These are phyloP conservation scores for Melangyna quadrimaculata DNA, from an alignment of 2,888 invertebrate genomes.

Conservation along the genomic window DNA sequence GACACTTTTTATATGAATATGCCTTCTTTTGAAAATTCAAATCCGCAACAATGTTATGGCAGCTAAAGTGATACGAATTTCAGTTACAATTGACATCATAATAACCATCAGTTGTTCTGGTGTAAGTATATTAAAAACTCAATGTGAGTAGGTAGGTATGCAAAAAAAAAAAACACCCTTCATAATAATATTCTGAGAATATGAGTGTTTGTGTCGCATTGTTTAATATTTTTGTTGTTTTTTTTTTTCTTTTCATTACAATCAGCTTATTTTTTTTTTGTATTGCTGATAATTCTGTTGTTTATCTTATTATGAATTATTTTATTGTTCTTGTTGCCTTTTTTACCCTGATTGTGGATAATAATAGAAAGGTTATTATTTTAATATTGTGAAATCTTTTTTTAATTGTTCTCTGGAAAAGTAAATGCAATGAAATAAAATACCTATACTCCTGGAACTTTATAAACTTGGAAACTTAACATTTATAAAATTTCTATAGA, in stretches of 20 bases:
- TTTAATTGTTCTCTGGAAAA: not conserved
- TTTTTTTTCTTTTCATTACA: slow-evolving; percentile 25
- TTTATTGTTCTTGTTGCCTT: not conserved
- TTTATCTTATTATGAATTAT: slow-evolving; percentile 44
- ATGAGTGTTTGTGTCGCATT: not conserved
- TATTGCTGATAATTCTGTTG: slow-evolving; percentile 24
- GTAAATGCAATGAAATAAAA: too few species aligned
- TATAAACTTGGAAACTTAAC: too few species aligned
- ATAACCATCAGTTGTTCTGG: too few species aligned
- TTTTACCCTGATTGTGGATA: slow-evolving; percentile 3
- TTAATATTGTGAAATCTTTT: not conserved
- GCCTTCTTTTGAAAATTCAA: slow-evolving; percentile 38
- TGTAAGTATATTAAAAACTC: slow-evolving; percentile 30
- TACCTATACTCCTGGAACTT: too few species aligned
- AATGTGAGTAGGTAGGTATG: not conserved
- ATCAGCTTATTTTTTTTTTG: slow-evolving; percentile 40
- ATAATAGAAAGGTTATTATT: not conserved
- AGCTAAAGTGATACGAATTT: too few species aligned
- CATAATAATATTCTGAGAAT: not conserved
- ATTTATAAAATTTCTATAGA: too few species aligned
- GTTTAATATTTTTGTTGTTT: slow-evolving; percentile 5
- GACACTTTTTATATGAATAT: not conserved
- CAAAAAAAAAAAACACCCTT: not conserved
- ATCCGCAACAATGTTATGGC: slow-evolving; percentile 38
- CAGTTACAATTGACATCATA: too few species aligned